Base-by-base conservation (phyloP, 2,888 invertebrate genomes). In the Oxytorus armatus region DNA sequence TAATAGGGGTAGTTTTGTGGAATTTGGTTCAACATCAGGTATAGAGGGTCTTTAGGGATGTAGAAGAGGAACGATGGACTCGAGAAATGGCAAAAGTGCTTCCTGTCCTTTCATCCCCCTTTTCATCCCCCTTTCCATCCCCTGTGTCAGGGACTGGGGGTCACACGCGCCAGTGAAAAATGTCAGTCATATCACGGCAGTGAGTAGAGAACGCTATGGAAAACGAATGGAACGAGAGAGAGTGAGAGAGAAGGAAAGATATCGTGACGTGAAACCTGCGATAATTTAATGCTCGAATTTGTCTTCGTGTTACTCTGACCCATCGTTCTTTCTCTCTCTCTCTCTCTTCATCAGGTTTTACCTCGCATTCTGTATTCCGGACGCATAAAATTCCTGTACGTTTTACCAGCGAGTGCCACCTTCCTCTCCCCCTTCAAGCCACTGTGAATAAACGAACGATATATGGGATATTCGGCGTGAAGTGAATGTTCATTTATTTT, bases 251-350 rank as follows among this genome's bases (percentile, higher is more conserved):
- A 55, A 21, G 39, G 61, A 75, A 79, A 73, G 63, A 79, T 75
- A 82, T 80, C 79, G 77, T 61, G 69, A 77, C 77, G 74, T 80
- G 70, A 44, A 76, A 78, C 75, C 78, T 82, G 78, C 74, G 83
- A 82, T 82, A 82, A 83, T 82, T 82, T 83, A 83, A 78, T 80
- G 79, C 73, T 74, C 72, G 61, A 82, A 83, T 82, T 82, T 82
- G 79, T 83, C 82, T 80, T 70, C 68, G 73, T 53, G 63, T 69
- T 76, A 73, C 69, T 74, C 69, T 44, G 61, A 65, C 59, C 63
- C 76, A 57, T 73, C 14, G 25, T 16, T 51, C 63, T 59, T 44
- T 39, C 55, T 51, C 51, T 78, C 63, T 39, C 44, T 77, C 69
- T 75, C 49, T 73, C 16, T 59, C 47, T 21, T 23, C 39, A 55